phyloP scores from a whole-genome alignment of 2,888 invertebrate genomes.

The Gandaritis pyraliata region DNA sequence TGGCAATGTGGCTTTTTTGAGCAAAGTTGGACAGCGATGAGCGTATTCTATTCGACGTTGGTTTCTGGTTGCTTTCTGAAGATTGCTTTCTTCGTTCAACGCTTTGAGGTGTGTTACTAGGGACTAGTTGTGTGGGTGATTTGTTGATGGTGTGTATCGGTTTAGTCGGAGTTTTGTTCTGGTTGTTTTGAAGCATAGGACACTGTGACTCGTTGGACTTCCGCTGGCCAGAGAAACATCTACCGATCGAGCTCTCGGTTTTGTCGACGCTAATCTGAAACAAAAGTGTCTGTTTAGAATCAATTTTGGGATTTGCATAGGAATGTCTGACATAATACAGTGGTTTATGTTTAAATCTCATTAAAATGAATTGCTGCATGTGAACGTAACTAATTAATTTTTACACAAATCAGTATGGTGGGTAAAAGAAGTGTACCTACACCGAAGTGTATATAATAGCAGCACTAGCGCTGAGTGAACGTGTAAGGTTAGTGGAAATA shows the following conservation, averaged over 20 bases:
- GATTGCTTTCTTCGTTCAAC: conserved; percentile 68
- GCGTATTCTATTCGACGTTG: conserved; percentile 72
- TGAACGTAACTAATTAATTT: no score
- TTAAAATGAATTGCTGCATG: no score
- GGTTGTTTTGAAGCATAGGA: conserved; percentile 84
- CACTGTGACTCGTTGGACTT: conserved; percentile 91
- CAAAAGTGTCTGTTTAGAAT: conserved; percentile 42
- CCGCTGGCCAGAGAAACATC: conserved; percentile 87
- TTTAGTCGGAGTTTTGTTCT: conserved; percentile 77
- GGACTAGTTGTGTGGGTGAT: conserved; percentile 67
- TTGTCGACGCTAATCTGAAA: conserved; percentile 89
- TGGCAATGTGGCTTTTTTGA: conserved; percentile 79
- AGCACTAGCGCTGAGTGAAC: no score
- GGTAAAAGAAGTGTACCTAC: no score
- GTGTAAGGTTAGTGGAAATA: no score
- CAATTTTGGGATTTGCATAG: no score
- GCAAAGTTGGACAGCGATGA: conserved; percentile 78
- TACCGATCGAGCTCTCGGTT: conserved; percentile 82
- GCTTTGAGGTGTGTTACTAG: conserved; percentile 71
- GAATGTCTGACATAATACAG: no score
- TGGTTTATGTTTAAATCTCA: no score
- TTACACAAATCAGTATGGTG: no score
- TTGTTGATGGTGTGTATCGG: conserved; percentile 79
- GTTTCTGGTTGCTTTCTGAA: conserved; percentile 70
- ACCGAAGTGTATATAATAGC: no score